Evolutionary conservation across 1,140 invertebrate species (phyloP).

Genomic region (Anastatus disparis): DNA sequence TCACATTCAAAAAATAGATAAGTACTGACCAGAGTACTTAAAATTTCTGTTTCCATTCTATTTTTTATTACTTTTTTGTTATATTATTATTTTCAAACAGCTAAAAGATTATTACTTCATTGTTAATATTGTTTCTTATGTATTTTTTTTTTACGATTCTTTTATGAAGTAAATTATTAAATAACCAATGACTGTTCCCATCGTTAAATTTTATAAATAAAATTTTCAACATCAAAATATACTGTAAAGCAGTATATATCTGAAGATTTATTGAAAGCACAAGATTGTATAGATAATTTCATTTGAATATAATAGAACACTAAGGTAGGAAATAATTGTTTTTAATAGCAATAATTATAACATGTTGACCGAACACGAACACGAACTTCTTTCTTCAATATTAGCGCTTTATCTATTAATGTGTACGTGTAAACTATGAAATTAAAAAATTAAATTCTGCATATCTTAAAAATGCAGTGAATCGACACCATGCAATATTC

Average conservation of each 20-base stretch:
- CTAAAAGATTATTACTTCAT: too few species aligned
- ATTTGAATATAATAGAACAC: slow-evolving; percentile 31
- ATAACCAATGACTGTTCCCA: too few species aligned
- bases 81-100: too few species aligned
- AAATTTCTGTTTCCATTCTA: not conserved
- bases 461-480: slow-evolving; percentile 12
- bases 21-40: slow-evolving; percentile 29
- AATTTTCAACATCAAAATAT: too few species aligned
- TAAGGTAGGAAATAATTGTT: slow-evolving; percentile 49
- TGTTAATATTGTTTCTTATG: too few species aligned
- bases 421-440: not conserved
- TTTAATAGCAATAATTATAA: too few species aligned
- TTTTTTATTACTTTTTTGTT: not conserved
- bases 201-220: too few species aligned
- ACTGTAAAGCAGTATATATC: slow-evolving; percentile 5
- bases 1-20: slow-evolving; percentile 33
- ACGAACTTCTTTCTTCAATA: not conserved
- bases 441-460: not conserved
- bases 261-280: slow-evolving; percentile 14
- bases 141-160: too few species aligned
- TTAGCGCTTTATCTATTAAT: too few species aligned
- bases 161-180: too few species aligned
- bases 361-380: slow-evolving; percentile 5
- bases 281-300: not conserved
- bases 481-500: slow-evolving; percentile 7